Evolutionary conservation across 2,113 vertebrate species (phyloP).

Genomic region (Coregonus clupeaformis): DNA sequence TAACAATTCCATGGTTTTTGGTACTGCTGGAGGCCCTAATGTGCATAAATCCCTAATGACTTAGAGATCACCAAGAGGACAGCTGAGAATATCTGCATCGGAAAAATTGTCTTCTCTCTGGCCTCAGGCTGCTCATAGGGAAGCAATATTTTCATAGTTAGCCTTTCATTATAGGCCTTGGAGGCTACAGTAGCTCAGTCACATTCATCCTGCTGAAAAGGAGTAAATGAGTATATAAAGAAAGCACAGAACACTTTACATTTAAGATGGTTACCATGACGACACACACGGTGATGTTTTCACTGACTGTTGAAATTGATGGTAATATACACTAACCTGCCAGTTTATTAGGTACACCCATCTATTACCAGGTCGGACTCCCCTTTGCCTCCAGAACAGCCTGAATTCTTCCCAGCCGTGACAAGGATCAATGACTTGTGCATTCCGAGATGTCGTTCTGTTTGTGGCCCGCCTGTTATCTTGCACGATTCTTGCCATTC

Average conservation of each 20-base stretch:
- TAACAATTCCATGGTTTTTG: not conserved
- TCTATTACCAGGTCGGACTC: too few relatives aligned
- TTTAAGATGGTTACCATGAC: not conserved
- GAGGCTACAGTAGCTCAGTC: too few relatives aligned
- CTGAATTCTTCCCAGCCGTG: too few relatives aligned
- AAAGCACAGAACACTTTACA: not conserved
- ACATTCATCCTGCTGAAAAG: not conserved
- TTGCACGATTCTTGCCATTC: too few relatives aligned
- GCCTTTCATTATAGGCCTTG: not conserved
- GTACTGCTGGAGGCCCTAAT: not conserved
- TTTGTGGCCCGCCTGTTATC: too few relatives aligned
- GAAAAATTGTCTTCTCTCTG: not conserved
- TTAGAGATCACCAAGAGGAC: slow-evolving; percentile 20
- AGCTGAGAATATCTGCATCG: slow-evolving; percentile 17
- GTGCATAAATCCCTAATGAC: slow-evolving; percentile 2
- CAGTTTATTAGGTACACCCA: too few relatives aligned
- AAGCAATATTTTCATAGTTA: not conserved
- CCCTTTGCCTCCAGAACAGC: not conserved
- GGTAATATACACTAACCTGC: too few relatives aligned
- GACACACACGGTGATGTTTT: not conserved
- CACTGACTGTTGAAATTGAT: too few relatives aligned
- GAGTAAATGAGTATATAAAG: not conserved
- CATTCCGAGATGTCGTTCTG: too few relatives aligned
- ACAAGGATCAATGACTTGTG: too few relatives aligned
- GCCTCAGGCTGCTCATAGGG: not conserved